Percentiles rank a stretch among this genome's conserved stretches.
These are phyloP conservation scores for Phoeniculus purpureus DNA, from an alignment of 2,797 vertebrate species.

Conservation along the genomic window DNA sequence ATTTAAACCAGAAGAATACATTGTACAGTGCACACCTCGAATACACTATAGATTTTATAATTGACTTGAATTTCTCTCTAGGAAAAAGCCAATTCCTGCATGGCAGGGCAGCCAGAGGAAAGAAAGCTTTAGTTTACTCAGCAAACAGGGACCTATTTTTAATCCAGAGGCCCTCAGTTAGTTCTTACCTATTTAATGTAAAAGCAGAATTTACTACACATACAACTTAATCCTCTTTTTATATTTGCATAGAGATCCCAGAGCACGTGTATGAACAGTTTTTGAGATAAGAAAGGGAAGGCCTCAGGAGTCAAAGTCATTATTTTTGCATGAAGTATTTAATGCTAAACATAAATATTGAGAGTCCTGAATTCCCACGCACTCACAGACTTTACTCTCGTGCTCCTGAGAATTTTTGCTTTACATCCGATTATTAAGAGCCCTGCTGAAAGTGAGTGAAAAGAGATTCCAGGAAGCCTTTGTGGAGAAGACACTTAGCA, in stretches of 20 bases:
- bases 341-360: slow-evolving; percentile 62
- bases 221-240: slow-evolving; percentile 32
- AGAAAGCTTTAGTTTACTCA: background rate
- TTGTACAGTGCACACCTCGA: background rate
- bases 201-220: slow-evolving; percentile 30
- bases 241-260: background rate
- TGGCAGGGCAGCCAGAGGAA: background rate
- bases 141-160: slow-evolving; percentile 31
- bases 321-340: slow-evolving; percentile 68
- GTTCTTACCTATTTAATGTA: slow-evolving; percentile 18
- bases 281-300: slow-evolving; percentile 48
- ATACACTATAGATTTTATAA: slow-evolving; percentile 31
- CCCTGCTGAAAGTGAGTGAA: background rate
- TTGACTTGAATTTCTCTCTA: slow-evolving; percentile 13
- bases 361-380: background rate
- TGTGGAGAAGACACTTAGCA: background rate
- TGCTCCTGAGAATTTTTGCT: slow-evolving; percentile 8
- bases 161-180: background rate
- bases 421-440: slow-evolving; percentile 21
- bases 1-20: background rate
- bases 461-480: background rate
- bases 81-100: background rate
- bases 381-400: slow-evolving; percentile 23
- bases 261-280: slow-evolving; percentile 27
- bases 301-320: slow-evolving; percentile 22